phyloP scores from a whole-genome alignment of 37 sponge, comb jelly and placozoan genomes.

The Cladorhizidae sp. region DNA sequence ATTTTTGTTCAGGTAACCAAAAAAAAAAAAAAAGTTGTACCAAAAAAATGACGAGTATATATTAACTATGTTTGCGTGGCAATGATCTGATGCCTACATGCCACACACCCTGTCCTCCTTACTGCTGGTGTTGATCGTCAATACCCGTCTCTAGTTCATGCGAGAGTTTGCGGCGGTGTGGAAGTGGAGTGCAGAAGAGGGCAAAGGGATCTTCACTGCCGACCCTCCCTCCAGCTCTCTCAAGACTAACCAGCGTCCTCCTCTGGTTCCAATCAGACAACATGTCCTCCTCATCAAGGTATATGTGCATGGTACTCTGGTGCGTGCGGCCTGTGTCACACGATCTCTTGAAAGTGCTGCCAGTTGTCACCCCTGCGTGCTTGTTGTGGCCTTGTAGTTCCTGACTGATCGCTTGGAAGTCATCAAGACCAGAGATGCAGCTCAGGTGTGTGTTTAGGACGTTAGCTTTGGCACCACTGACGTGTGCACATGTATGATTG shows the following conservation, averaged over 20 bases:
- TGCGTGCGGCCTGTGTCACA: neutral
- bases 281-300: constrained; percentile 56
- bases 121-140: too few relatives aligned
- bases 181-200: constrained; percentile 51
- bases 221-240: constrained; percentile 3
- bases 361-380: too few relatives aligned
- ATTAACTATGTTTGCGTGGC: too few relatives aligned
- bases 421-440: constrained; percentile 23
- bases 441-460: constrained; percentile 32
- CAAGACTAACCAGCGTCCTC: constrained; percentile 32
- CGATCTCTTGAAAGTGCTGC: neutral
- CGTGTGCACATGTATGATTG: too few relatives aligned
- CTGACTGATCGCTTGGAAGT: constrained; percentile 34
- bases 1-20: too few relatives aligned
- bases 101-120: too few relatives aligned
- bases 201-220: constrained; percentile 53
- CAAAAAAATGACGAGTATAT: too few relatives aligned
- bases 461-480: neutral
- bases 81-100: too few relatives aligned
- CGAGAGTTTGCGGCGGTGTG: constrained; percentile 54
- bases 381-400: constrained; percentile 31
- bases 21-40: too few relatives aligned
- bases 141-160: constrained; percentile 28
- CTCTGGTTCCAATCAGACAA: constrained; percentile 29
- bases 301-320: neutral